phyloP scores from a whole-genome alignment of 2,797 vertebrate genomes.

The Momotus momota region DNA sequence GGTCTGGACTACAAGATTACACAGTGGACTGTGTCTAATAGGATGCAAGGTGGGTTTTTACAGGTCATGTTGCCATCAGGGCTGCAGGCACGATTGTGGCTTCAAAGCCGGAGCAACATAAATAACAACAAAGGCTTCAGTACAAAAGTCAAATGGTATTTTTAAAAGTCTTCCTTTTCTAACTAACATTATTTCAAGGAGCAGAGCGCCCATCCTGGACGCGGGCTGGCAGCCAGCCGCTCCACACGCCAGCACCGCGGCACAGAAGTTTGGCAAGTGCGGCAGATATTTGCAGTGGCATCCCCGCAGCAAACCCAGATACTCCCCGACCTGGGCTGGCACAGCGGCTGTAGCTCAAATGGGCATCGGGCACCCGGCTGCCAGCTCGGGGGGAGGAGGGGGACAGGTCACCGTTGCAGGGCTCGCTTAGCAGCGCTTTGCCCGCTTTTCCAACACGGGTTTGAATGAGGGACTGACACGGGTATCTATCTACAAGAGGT shows the following conservation, averaged over 20 bases:
- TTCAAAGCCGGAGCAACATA: not conserved
- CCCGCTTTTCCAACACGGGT: not conserved
- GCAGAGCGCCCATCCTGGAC: not conserved
- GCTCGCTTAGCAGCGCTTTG: not conserved
- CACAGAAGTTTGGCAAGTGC: not conserved
- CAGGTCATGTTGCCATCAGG: not conserved
- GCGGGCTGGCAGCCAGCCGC: not conserved
- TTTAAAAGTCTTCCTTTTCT: not conserved
- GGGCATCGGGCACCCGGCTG: not conserved
- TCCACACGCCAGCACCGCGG: not conserved
- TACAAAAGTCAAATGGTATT: not conserved
- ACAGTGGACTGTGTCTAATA: not conserved
- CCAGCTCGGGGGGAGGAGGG: accelerated
- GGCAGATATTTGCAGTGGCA: not conserved
- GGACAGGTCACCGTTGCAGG: not conserved
- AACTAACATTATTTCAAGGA: not conserved
- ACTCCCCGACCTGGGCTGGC: not conserved
- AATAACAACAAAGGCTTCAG: not conserved
- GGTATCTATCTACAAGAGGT: accelerated
- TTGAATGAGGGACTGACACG: accelerated
- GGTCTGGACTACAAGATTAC: not conserved
- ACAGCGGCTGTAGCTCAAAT: not conserved
- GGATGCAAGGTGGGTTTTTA: not conserved
- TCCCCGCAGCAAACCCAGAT: not conserved
- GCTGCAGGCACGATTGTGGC: not conserved